These are phyloP conservation scores for Sitophilus oryzae DNA, from an alignment of 1,140 invertebrate species.

Conservation along the genomic window DNA sequence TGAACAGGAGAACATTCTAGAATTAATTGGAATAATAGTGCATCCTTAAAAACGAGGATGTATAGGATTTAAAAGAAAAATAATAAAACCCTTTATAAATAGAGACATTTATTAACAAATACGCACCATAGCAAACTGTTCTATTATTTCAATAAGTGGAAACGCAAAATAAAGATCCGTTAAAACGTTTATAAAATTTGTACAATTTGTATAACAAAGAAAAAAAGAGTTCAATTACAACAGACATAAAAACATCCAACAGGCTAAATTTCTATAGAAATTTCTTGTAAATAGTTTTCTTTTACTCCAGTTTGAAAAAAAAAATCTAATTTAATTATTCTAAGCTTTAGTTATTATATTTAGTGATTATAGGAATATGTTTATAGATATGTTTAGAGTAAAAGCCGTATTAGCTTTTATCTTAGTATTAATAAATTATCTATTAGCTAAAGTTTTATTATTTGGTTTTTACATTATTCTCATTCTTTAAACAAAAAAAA, in stretches of 20 bases:
- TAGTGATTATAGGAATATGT: background rate
- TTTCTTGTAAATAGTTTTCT: background rate
- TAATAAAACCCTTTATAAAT: too few relatives aligned
- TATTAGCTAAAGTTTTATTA: background rate
- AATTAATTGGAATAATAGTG: too few relatives aligned
- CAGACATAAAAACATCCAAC: slow-evolving; percentile 11
- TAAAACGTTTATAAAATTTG: slow-evolving; percentile 23
- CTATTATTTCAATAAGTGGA: slow-evolving; percentile 8
- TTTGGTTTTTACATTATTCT: background rate
- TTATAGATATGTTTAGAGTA: background rate
- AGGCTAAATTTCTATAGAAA: background rate
- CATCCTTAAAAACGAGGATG: too few relatives aligned
- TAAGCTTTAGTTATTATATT: background rate
- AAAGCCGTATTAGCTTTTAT: background rate
- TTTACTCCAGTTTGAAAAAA: background rate
- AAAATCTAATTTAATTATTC: background rate
- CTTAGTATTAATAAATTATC: too few relatives aligned
- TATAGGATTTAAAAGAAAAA: too few relatives aligned
- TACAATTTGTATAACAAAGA: slow-evolving; percentile 7
- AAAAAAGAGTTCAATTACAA: too few relatives aligned
- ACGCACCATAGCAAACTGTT: slow-evolving; percentile 11
- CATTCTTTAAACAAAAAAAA: background rate
- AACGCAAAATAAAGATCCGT: slow-evolving; percentile 17
- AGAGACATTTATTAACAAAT: slow-evolving; percentile 24
- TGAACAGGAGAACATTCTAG: too few relatives aligned